A percentile compares a stretch with the other conserved stretches of the same genome.
Conservation (phyloP, 2,113 vertebrate species). For the Pelusios castaneus region DNA sequence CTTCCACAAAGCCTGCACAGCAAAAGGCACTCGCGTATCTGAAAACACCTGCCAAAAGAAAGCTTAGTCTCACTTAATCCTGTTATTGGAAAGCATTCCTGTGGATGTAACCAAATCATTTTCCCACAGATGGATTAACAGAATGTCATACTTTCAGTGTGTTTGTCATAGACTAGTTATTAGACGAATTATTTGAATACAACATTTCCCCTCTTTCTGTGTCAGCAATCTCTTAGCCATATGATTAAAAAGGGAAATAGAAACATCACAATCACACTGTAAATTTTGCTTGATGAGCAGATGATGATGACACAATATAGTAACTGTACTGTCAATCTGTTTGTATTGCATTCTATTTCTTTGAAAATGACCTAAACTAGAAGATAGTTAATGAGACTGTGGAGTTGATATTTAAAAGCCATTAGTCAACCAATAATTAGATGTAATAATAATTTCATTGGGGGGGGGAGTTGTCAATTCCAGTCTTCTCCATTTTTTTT, state of each 20-base stretch:
- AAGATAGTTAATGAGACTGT: neutral
- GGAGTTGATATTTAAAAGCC: conserved; percentile 37
- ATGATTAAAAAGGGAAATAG: conserved; percentile 61
- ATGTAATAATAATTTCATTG: conserved; percentile 47
- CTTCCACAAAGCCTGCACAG: neutral
- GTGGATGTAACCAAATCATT: neutral
- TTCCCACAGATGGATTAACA: neutral
- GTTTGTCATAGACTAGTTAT: conserved; percentile 1
- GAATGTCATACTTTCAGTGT: neutral
- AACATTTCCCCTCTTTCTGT: conserved; percentile 20
- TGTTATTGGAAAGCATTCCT: neutral
- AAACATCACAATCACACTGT: conserved; percentile 10
- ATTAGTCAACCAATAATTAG: conserved; percentile 7
- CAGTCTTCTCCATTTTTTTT: conserved; percentile 43
- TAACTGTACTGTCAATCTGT: conserved; percentile 23
- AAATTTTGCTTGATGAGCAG: conserved; percentile 35
- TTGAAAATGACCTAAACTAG: conserved; percentile 48
- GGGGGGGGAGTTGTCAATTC: conserved; percentile 23
- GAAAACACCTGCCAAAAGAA: conserved; percentile 4
- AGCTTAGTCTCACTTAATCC: conserved; percentile 35
- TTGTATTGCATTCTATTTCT: conserved; percentile 30
- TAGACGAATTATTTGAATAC: neutral
- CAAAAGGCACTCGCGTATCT: neutral
- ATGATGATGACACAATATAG: conserved; percentile 19
- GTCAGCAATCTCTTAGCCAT: conserved; percentile 52